Base-by-base conservation (phyloP, 2,888 invertebrate species). In the Biston betularia region DNA sequence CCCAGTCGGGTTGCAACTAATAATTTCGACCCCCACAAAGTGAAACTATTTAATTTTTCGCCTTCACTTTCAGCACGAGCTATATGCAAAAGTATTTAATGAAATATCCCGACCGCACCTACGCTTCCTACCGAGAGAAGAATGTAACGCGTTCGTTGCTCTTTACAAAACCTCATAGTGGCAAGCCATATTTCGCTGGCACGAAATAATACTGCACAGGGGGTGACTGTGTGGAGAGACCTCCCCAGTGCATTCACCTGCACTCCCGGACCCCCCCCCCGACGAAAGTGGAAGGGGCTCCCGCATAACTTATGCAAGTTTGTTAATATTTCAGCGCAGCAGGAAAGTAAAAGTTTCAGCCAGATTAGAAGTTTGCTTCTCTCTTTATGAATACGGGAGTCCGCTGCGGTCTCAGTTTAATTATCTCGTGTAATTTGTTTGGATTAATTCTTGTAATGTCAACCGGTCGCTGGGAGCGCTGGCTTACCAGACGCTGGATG, bases 311-410 rank as follows among this genome's bases (percentile, higher is more conserved):
- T 90, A 91, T 92, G 92, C 89, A 92, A 89, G 87, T 86, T 89
- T 84, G 88, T 90, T 90, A 91, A 92, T 90, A 91, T 90, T 92
- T 90, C 85, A 90, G 83, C 79, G 82, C 84, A 89, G 83, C 79
- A 83, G 82, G 87, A 90, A 91, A 90, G 91, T 89, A 87, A 92
- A 87, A 91, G 91, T 89, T 82, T 66, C 59, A 69, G 67, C 48
- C 63, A 65, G 65, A 69, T 65, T 65, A 64, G 57, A 66, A 70
- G 60, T 69, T 68, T 60, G 68, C 53, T 63, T 63, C 63, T 70
- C 58, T 67, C 63, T 71, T 71, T 69, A 65, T 64, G 68, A 68
- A 68, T 68, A 68, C 63, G 55, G 59, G 67, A 68, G 63, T 58
- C 65, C 67, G 67, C 69, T 71, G 74, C 62, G 73, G 74, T 65